Evolutionary conservation across 2,113 vertebrate species (phyloP).

Genomic region (Phylloscopus trochiloides): DNA sequence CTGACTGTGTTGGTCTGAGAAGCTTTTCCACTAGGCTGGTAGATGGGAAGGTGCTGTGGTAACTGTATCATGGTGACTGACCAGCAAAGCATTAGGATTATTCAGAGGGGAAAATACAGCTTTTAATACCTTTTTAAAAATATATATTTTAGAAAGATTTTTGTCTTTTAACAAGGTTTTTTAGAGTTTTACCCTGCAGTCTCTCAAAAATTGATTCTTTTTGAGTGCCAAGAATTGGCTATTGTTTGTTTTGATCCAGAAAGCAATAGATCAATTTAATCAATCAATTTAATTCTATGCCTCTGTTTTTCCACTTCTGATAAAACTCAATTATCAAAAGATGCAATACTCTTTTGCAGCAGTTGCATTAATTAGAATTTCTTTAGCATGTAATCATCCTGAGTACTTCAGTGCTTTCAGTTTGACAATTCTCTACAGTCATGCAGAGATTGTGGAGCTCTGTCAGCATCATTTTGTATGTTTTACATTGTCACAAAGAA

Average conservation of each 20-base stretch:
- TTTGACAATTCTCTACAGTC: not conserved
- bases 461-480: not conserved
- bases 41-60: not conserved
- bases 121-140: not conserved
- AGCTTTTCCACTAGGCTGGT: not conserved
- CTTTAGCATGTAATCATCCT: not conserved
- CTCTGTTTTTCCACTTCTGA: not conserved
- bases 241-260: not conserved
- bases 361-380: slow-evolving; percentile 10
- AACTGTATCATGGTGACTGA: not conserved
- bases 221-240: not conserved
- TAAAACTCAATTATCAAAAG: not conserved
- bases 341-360: not conserved
- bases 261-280: not conserved
- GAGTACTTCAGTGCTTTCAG: not conserved
- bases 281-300: not conserved
- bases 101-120: not conserved
- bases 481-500: not conserved
- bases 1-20: not conserved
- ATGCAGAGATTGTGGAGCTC: not conserved
- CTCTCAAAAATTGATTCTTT: not conserved
- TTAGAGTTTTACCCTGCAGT: not conserved
- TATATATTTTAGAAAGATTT: not conserved
- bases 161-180: not conserved
- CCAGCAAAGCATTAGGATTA: not conserved